Evolutionary conservation across 2,888 invertebrate species (phyloP), one percentile per base, ranked within the genome.

Genomic region (Graphium colonna): DNA sequence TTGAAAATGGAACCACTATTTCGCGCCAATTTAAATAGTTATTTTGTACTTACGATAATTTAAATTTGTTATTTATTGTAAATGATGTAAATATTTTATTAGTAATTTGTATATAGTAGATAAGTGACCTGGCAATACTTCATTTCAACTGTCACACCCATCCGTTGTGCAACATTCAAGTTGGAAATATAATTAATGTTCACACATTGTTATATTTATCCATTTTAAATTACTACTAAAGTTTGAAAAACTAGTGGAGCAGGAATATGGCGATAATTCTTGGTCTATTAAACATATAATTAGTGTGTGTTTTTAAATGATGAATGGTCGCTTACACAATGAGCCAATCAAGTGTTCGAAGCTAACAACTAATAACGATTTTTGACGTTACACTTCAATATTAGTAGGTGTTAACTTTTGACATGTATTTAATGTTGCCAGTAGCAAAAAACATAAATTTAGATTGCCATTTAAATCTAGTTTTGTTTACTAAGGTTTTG

Each of bases 301-400:
- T 36, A 36, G 36, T 12, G n/a, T 12, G 12, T 36, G 12, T 4
- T 36, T 36, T 36, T 12, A 36, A 36, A 36, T 36, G 36, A 36
- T n/a, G 13, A 36, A 36, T 36, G 36, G 13, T 36, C 12, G 21
- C 13, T 36, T 5, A 36, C 36, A 39, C 38, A 38, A 47, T 38
- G 39, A 38, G 47, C 26, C 38, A 39, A 38, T 47, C 47, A 47
- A 46, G 18, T 38, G 36, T 18, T 18, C 17, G 9, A 7, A 15
- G 31, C 13, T 15, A 10, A 13, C n/a, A 33, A 45, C 45, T 45
- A 31, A 45, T 45, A 17, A 17, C 33, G 26, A 15, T 44, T 31
- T 31, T 33, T 44, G 31, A 26, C 26, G 31, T 44, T 33, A 18
- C 36, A 33, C 17, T 45, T 45, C 45, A 10, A 45, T 18, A 36